These are phyloP conservation scores for Drosophila bifasciata DNA, from an alignment of 1,140 invertebrate genomes.

Conservation along the genomic window DNA sequence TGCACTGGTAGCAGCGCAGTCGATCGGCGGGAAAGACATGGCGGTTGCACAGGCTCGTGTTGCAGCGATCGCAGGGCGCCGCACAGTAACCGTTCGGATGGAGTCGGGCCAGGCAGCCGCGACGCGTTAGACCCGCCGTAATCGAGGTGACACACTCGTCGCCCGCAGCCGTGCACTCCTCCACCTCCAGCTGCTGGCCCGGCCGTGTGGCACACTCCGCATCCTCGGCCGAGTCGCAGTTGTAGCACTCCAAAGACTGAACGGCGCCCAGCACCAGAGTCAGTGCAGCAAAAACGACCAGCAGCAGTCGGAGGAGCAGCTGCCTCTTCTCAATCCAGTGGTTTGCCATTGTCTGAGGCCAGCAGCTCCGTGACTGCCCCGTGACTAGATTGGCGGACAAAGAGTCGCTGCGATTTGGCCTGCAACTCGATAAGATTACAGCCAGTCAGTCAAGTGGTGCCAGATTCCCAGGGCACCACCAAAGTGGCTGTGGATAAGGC, in stretches of 20 bases:
- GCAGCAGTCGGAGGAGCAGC: neutral
- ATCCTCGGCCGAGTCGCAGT: constrained; percentile 71
- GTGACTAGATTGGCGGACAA: constrained; percentile 14
- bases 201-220: constrained; percentile 68
- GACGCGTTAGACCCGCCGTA: constrained; percentile 64
- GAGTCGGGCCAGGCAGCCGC: constrained; percentile 60
- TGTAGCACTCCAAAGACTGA: constrained; percentile 63
- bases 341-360: constrained; percentile 21
- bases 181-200: constrained; percentile 71
- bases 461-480: constrained; percentile 6
- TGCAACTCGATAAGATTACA: constrained; percentile 45
- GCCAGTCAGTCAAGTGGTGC: constrained; percentile 27
- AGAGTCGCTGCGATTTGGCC: constrained; percentile 6
- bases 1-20: constrained; percentile 73
- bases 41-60: constrained; percentile 69
- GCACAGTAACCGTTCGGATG: constrained; percentile 70
- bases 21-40: constrained; percentile 68
- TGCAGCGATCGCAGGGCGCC: constrained; percentile 66
- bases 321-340: neutral
- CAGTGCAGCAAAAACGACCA: neutral
- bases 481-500: neutral
- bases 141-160: constrained; percentile 71
- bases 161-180: constrained; percentile 46
- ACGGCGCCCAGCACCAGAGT: neutral
- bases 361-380: neutral